Evolutionary conservation across 2,113 vertebrate genomes (phyloP).

Genomic region (Megaceryle maxima): DNA sequence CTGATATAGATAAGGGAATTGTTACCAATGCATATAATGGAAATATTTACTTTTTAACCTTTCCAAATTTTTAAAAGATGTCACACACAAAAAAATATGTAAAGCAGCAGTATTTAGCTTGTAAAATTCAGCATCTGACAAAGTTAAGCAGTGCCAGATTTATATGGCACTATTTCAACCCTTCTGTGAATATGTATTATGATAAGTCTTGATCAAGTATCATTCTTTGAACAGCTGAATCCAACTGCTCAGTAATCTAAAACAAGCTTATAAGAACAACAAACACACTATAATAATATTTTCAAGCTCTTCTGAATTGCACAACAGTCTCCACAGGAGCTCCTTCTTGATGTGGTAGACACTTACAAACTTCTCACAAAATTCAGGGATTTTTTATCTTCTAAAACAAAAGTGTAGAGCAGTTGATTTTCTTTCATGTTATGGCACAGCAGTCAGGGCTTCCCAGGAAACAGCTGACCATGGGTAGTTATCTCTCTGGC

Average conservation of each 20-base stretch:
- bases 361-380: not conserved
- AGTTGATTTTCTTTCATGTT: not conserved
- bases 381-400: not conserved
- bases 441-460: not conserved
- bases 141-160: not conserved
- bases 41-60: not conserved
- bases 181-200: not conserved
- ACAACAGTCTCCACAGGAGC: not conserved
- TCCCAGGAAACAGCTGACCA: not conserved
- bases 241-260: not conserved
- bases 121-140: not conserved
- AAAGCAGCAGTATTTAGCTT: not conserved
- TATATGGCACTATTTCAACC: not conserved
- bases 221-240: constrained; percentile 22
- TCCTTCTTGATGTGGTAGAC: not conserved
- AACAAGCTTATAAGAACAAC: constrained; percentile 15
- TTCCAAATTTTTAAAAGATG: not conserved
- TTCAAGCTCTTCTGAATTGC: not conserved
- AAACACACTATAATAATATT: not conserved
- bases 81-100: not conserved
- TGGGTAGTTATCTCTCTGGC: not conserved
- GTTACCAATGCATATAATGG: not conserved
- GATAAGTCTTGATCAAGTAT: constrained; percentile 11
- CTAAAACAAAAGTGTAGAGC: not conserved
- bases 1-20: not conserved